Conservation (phyloP, 2,113 vertebrate species). For the Epinephelus fuscoguttatus region DNA sequence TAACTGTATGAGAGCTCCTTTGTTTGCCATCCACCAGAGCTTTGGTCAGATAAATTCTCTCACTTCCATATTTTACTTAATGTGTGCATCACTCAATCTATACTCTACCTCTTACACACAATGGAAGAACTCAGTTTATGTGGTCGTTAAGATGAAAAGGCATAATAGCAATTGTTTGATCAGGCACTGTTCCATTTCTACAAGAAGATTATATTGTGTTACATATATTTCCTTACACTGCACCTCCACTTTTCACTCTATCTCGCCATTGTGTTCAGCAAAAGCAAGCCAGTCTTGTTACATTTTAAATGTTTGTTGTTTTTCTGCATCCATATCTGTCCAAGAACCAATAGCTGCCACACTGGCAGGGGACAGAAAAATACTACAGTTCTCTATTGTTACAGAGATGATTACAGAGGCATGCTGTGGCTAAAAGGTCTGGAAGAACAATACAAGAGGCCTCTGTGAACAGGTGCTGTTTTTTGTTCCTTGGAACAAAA, state of each 20-base stretch:
- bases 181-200: background rate
- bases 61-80: conserved; percentile 25
- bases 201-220: background rate
- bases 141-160: conserved; percentile 8
- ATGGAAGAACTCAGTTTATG: conserved; percentile 13
- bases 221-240: background rate
- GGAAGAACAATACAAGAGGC: conserved; percentile 12
- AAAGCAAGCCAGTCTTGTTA: background rate
- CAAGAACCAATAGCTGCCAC: background rate
- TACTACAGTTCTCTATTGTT: conserved; percentile 8
- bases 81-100: background rate
- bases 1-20: background rate
- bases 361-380: background rate
- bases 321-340: background rate
- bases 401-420: conserved; percentile 30
- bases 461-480: conserved; percentile 38
- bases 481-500: conserved; percentile 36
- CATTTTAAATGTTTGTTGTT: background rate
- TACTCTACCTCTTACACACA: conserved; percentile 9
- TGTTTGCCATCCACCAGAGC: conserved; percentile 1
- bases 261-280: background rate
- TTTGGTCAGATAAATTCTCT: too few species aligned
- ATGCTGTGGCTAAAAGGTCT: conserved; percentile 35
- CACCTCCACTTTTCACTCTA: background rate
- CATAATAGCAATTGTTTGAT: conserved; percentile 23